A percentile compares a stretch with the other conserved stretches of the same genome.
phyloP scores from a whole-genome alignment of 2,888 invertebrate genomes.

The Hypena proboscidalis region DNA sequence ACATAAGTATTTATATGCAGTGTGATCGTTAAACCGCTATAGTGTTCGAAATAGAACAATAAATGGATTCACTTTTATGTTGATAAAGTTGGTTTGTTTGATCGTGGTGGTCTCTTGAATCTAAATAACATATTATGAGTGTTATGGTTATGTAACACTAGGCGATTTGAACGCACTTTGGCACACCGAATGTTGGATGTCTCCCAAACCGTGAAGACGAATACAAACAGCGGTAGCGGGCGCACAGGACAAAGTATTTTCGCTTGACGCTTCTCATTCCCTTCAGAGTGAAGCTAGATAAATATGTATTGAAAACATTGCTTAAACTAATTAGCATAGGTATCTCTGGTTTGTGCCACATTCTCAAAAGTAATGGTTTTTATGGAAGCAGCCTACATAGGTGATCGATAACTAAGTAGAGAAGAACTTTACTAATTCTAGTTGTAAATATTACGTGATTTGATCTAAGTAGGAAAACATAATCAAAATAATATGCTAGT shows the following conservation, averaged over 20 bases:
- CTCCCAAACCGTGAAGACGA: slow-evolving; percentile 56
- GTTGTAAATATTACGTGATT: too few species aligned
- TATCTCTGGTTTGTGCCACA: too few species aligned
- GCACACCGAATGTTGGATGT: slow-evolving; percentile 66
- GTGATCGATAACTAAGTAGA: too few species aligned
- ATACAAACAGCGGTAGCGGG: slow-evolving; percentile 22
- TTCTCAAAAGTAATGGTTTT: too few species aligned
- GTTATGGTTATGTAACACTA: slow-evolving; percentile 57
- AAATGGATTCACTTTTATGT: slow-evolving; percentile 65
- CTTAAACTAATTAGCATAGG: too few species aligned
- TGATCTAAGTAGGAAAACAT: too few species aligned
- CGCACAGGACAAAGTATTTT: slow-evolving; percentile 23
- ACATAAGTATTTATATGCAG: slow-evolving; percentile 63
- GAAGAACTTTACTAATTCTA: too few species aligned
- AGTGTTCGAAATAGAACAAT: slow-evolving; percentile 51
- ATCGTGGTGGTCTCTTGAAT: slow-evolving; percentile 51
- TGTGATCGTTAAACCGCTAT: slow-evolving; percentile 51
- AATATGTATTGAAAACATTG: not conserved
- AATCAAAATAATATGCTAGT: too few species aligned
- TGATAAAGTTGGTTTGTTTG: slow-evolving; percentile 52
- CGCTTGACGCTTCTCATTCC: slow-evolving; percentile 1
- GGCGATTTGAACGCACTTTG: slow-evolving; percentile 55
- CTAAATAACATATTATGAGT: slow-evolving; percentile 45
- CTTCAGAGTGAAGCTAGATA: not conserved
- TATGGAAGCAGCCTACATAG: too few species aligned